phyloP scores from a whole-genome alignment of 2,797 vertebrate species.

The Bufotes viridis region DNA sequence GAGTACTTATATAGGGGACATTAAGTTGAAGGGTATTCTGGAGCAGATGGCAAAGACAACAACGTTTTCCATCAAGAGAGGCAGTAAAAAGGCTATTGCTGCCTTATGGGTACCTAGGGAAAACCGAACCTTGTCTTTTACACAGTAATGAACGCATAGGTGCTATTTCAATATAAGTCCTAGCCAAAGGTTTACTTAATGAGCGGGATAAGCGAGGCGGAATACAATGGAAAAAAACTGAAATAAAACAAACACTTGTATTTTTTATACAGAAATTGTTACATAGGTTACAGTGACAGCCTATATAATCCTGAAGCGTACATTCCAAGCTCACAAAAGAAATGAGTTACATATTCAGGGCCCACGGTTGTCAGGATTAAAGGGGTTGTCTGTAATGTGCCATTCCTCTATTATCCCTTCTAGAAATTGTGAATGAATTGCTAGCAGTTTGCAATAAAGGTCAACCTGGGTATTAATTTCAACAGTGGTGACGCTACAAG shows the following conservation, averaged over 20 bases:
- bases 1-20: conserved; percentile 30
- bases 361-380: no score
- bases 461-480: no score
- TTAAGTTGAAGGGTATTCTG: conserved; percentile 36
- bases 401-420: no score
- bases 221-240: not conserved
- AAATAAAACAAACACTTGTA: not conserved
- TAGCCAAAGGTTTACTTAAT: not conserved
- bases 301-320: not conserved
- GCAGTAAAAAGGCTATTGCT: conserved; percentile 10
- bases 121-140: not conserved
- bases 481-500: no score
- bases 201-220: not conserved
- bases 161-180: not conserved
- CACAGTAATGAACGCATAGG: conserved; percentile 8
- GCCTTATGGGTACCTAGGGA: not conserved
- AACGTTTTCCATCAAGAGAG: conserved; percentile 13
- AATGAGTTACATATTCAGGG: not conserved
- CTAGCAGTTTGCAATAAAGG: no score
- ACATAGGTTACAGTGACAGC: not conserved
- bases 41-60: conserved; percentile 32
- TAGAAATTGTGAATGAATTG: no score
- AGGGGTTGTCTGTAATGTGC: no score
- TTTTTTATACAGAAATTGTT: not conserved
- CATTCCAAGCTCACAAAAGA: not conserved